phyloP scores from a whole-genome alignment of 2,888 invertebrate species.

The Dione vanillae region DNA sequence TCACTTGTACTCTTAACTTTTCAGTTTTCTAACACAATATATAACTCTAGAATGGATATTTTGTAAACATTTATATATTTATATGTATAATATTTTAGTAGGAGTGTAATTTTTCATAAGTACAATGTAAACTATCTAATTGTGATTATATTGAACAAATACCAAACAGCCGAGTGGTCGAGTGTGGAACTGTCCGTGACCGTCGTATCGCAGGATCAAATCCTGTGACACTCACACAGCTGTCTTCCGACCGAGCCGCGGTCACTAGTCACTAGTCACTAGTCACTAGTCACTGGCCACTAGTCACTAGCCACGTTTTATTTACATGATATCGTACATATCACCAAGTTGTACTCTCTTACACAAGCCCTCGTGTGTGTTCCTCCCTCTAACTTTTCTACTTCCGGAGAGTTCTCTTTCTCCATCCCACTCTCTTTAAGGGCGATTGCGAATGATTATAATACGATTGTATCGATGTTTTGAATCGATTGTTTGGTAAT shows the following conservation, averaged over 20 bases:
- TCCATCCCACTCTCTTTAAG: constrained; percentile 17
- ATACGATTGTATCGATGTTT: not conserved
- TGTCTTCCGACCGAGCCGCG: constrained; percentile 20
- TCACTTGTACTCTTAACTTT: not conserved
- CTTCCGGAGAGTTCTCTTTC: constrained; percentile 33
- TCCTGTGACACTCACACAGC: constrained; percentile 9
- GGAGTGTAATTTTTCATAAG: not conserved
- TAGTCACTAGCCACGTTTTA: constrained; percentile 28
- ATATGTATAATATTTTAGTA: constrained; percentile 15
- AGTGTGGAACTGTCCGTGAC: constrained; percentile 16
- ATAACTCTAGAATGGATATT: constrained; percentile 12
- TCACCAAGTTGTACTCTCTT: constrained; percentile 47
- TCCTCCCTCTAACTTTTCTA: constrained; percentile 47
- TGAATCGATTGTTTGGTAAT: not conserved
- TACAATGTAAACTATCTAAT: not conserved
- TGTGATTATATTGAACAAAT: not conserved
- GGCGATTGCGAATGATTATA: not conserved
- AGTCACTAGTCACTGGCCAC: not conserved
- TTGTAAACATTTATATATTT: constrained; percentile 20
- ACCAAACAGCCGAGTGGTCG: constrained; percentile 1
- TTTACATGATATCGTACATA: constrained; percentile 50
- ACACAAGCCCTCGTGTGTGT: constrained; percentile 20
- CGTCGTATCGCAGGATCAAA: not conserved
- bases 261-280: constrained; percentile 6
- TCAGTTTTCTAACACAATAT: constrained; percentile 9